Evolutionary conservation across 1,140 invertebrate species (phyloP).

Genomic region (Euschistus heros): DNA sequence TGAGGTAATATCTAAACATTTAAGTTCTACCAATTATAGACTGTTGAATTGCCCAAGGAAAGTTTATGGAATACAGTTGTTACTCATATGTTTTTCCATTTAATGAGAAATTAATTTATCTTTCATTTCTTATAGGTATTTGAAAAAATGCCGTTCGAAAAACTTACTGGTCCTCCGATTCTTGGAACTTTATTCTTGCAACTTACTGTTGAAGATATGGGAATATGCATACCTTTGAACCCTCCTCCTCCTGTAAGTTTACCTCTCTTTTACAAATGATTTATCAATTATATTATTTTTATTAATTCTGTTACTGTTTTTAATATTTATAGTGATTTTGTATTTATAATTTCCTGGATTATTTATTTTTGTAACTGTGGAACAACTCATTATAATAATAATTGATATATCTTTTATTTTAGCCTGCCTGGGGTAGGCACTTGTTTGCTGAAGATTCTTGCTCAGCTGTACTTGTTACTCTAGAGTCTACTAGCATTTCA

Average conservation of each 20-base stretch:
- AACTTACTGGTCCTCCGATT: conserved; percentile 59
- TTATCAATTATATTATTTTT: background rate
- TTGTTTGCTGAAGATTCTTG: conserved; percentile 68
- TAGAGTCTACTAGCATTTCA: conserved; percentile 89
- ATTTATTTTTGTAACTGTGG: no score
- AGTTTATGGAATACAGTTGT: no score
- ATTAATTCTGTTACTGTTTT: background rate
- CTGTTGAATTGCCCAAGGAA: no score
- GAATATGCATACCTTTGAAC: conserved; percentile 86
- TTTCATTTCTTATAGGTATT: conserved; percentile 42
- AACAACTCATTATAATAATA: no score
- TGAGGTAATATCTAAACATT: no score
- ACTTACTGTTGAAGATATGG: conserved; percentile 91
- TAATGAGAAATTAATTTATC: no score
- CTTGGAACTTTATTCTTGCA: conserved; percentile 87
- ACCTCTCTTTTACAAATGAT: background rate
- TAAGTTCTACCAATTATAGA: no score
- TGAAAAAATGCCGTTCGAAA: conserved; percentile 65
- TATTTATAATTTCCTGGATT: no score
- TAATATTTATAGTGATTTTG: background rate
- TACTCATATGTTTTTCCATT: no score
- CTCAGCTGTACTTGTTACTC: conserved; percentile 83
- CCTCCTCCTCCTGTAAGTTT: conserved; percentile 50
- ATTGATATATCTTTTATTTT: conserved; percentile 17
- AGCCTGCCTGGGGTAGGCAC: conserved; percentile 43